phyloP scores from a whole-genome alignment of 2,797 vertebrate genomes.

The Peromyscus aztecus region DNA sequence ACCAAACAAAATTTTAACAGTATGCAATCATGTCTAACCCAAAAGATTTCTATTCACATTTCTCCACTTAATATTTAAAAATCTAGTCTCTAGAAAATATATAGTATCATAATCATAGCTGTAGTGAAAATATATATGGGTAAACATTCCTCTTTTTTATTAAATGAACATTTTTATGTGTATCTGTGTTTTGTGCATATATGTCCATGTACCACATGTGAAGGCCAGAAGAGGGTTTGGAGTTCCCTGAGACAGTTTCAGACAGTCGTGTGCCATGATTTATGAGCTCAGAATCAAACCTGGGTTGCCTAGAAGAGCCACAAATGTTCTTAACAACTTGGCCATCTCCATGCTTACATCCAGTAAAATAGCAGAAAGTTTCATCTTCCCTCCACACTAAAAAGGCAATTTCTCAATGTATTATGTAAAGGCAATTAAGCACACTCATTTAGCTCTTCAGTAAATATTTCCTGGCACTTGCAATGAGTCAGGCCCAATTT shows the following conservation, averaged over 20 bases:
- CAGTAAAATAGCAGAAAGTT: not conserved
- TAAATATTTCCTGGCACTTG: not conserved
- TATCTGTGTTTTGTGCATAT: too few relatives aligned
- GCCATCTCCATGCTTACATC: not conserved
- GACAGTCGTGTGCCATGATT: rapidly evolving
- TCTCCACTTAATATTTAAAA: not conserved
- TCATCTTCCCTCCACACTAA: not conserved
- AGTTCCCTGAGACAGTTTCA: not conserved
- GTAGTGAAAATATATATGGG: not conserved
- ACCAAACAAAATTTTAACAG: not conserved
- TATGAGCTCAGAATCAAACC: not conserved
- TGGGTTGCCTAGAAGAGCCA: too few relatives aligned
- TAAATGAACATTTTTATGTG: not conserved
- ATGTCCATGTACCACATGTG: not conserved
- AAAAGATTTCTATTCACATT: not conserved
- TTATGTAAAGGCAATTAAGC: not conserved
- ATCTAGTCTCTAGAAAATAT: not conserved
- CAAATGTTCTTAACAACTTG: not conserved
- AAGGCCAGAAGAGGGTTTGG: not conserved
- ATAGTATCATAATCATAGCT: not conserved
- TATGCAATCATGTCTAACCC: not conserved
- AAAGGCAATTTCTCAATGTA: not conserved
- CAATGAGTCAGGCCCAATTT: not conserved
- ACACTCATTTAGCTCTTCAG: not conserved
- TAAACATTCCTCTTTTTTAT: not conserved